phyloP scores from a whole-genome alignment of 1,140 invertebrate genomes.

The Schlechtendalia chinensis region DNA sequence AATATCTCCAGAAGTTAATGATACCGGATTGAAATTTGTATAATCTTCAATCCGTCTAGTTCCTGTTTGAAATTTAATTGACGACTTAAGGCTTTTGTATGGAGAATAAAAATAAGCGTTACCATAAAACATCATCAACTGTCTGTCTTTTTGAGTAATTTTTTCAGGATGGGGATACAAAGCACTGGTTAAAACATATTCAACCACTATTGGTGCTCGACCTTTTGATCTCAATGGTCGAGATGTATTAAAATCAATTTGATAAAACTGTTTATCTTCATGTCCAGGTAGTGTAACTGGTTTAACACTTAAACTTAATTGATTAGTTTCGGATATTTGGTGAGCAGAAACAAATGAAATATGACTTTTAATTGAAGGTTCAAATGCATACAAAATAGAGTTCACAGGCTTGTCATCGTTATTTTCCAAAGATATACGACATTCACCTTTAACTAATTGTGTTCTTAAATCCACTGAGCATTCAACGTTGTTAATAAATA shows the following conservation, averaged over 20 bases:
- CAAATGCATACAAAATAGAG: conserved; percentile 71
- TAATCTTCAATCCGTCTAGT: conserved; percentile 81
- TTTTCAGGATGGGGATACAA: conserved; percentile 78
- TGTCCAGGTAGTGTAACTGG: conserved; percentile 51
- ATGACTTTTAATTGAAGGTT: conserved; percentile 63
- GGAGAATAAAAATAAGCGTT: conserved; percentile 83
- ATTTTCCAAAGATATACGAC: conserved; percentile 81
- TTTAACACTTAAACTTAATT: conserved; percentile 60
- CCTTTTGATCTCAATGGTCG: conserved; percentile 59
- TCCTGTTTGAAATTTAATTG: conserved; percentile 74
- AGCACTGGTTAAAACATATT: conserved; percentile 73
- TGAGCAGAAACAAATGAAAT: conserved; percentile 72
- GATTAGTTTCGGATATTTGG: conserved; percentile 57
- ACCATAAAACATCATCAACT: conserved; percentile 82
- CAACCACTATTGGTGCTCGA: conserved; percentile 66
- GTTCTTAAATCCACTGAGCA: conserved; percentile 81
- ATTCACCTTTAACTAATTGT: conserved; percentile 81
- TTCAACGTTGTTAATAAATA: conserved; percentile 80
- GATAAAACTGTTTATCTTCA: conserved; percentile 61
- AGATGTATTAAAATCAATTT: conserved; percentile 65
- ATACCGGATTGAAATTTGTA: conserved; percentile 81
- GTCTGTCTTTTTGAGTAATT: conserved; percentile 90
- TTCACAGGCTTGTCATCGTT: conserved; percentile 68
- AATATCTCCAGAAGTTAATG: conserved; percentile 74
- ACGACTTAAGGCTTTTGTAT: conserved; percentile 76